phyloP scores from a whole-genome alignment of 2,113 vertebrate genomes.

The Thamnophis sirtalis region DNA sequence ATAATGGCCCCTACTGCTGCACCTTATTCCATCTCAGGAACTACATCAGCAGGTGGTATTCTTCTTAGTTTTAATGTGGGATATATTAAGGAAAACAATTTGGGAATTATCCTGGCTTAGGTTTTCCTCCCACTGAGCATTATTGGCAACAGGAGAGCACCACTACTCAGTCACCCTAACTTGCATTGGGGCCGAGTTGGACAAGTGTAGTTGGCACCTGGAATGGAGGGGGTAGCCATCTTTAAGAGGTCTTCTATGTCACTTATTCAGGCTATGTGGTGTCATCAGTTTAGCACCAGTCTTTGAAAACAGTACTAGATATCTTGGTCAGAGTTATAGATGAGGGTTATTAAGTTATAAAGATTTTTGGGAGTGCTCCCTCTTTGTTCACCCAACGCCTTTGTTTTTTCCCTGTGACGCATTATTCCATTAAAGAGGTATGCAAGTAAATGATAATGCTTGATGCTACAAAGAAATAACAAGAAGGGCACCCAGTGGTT shows the following conservation, averaged over 20 bases:
- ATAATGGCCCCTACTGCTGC: too few relatives aligned
- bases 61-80: too few relatives aligned
- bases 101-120: neutral
- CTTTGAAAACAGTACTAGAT: neutral
- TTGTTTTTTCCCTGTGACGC: neutral
- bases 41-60: too few relatives aligned
- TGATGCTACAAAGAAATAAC: too few relatives aligned
- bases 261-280: neutral
- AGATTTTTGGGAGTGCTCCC: neutral
- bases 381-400: neutral
- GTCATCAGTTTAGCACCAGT: neutral
- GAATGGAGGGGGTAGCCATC: neutral
- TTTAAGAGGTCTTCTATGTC: neutral
- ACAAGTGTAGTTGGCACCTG: neutral
- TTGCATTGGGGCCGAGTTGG: neutral
- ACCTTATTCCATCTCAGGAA: too few relatives aligned
- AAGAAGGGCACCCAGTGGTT: too few relatives aligned
- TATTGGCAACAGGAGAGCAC: neutral
- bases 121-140: too few relatives aligned
- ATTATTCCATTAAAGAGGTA: neutral
- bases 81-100: neutral
- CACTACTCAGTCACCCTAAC: neutral
- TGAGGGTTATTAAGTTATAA: neutral
- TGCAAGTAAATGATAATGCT: neutral
- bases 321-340: neutral